A percentile compares a stretch with the other conserved stretches of the same genome.
Evolutionary conservation across 2,113 vertebrate species (phyloP).

Genomic region (Carassius gibelio): DNA sequence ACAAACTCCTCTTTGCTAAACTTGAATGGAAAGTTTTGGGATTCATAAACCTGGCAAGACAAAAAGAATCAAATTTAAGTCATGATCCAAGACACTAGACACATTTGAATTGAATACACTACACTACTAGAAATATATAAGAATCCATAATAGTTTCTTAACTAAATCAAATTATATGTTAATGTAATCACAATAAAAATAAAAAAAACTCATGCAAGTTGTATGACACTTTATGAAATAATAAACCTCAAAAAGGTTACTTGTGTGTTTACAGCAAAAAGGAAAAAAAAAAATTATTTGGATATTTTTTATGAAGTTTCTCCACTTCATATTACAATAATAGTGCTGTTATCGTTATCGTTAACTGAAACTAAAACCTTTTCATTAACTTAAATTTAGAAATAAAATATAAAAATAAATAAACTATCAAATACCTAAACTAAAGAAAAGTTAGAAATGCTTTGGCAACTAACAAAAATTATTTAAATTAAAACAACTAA

Average conservation of each 20-base stretch:
- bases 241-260: not conserved
- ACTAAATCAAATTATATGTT: not conserved
- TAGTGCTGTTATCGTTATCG: not conserved
- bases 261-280: not conserved
- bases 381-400: not conserved
- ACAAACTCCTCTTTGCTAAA: constrained; percentile 90
- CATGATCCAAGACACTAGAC: not conserved
- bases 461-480: not conserved
- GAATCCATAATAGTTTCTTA: not conserved
- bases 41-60: constrained; percentile 69
- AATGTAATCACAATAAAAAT: not conserved
- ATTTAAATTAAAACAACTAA: not conserved
- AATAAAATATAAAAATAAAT: not conserved
- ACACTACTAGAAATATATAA: not conserved
- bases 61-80: constrained; percentile 17
- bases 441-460: not conserved
- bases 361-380: not conserved
- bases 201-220: not conserved
- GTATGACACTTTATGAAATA: not conserved
- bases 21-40: constrained; percentile 59
- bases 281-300: not conserved
- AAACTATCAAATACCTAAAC: not conserved
- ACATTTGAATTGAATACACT: not conserved
- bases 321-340: not conserved
- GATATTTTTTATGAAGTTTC: not conserved